These are phyloP conservation scores for Junonia oenone DNA, from an alignment of 2,888 invertebrate species.

Conservation along the genomic window DNA sequence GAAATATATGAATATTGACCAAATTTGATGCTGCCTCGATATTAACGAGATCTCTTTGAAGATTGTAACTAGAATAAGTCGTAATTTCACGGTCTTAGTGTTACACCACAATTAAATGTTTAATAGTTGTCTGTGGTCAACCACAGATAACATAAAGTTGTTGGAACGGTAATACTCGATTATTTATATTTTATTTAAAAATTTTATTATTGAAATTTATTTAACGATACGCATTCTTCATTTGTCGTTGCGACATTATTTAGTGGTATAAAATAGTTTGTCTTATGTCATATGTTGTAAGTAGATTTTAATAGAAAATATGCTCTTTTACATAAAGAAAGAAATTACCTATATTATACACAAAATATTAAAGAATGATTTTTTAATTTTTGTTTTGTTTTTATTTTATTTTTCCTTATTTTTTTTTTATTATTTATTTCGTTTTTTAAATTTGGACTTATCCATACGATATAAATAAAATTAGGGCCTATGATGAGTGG, in stretches of 20 bases:
- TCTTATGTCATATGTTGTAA: conserved; percentile 61
- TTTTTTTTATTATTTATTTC: conserved; percentile 39
- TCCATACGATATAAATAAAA: conserved; percentile 7
- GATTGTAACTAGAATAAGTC: conserved; percentile 43
- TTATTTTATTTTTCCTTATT: conserved; percentile 42
- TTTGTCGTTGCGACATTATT: conserved; percentile 63
- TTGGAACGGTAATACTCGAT: conserved; percentile 77
- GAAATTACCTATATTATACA: conserved; percentile 52
- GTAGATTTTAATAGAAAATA: conserved; percentile 68
- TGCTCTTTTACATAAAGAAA: conserved; percentile 61
- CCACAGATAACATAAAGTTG: conserved; percentile 64
- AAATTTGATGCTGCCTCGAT: conserved; percentile 34
- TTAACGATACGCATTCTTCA: conserved; percentile 52
- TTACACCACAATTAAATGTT: conserved; percentile 50
- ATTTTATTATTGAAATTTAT: conserved; percentile 60
- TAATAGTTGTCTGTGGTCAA: conserved; percentile 67
- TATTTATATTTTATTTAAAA: conserved; percentile 75
- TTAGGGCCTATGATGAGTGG: conserved; percentile 32
- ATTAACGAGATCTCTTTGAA: conserved; percentile 60
- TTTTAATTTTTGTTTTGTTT: conserved; percentile 50
- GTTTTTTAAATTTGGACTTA: conserved; percentile 33
- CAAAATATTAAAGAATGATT: conserved; percentile 74
- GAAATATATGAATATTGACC: conserved; percentile 10
- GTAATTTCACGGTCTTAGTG: conserved; percentile 42
- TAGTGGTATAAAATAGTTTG: conserved; percentile 52